Conservation (phyloP, 2,797 vertebrate species). For the Gallinago nigripennis region DNA sequence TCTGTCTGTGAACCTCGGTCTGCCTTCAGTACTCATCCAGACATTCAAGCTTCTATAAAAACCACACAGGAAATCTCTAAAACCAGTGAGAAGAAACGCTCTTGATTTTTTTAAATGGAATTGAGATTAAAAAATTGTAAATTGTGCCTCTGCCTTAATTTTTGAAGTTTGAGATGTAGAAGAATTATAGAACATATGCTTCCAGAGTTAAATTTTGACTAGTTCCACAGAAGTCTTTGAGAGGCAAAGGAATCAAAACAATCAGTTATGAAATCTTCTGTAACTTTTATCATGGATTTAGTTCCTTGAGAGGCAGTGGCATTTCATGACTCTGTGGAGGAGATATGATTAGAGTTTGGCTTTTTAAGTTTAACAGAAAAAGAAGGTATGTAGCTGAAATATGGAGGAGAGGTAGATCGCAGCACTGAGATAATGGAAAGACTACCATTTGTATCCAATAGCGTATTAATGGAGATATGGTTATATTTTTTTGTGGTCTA, state of each 20-base stretch:
- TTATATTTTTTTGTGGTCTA: background rate
- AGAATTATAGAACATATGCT: background rate
- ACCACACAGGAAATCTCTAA: background rate
- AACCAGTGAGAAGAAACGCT: background rate
- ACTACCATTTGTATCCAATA: background rate
- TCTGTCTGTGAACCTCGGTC: background rate
- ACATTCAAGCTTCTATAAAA: background rate
- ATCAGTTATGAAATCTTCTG: background rate
- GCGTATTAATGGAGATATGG: background rate
- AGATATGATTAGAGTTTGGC: background rate
- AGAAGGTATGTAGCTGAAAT: background rate
- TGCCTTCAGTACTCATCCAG: background rate
- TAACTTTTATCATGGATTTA: fast-evolving
- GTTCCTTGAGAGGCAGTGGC: background rate
- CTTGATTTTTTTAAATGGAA: background rate
- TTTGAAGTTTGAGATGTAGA: background rate
- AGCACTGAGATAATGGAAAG: background rate
- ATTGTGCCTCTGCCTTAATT: background rate
- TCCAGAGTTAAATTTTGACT: background rate
- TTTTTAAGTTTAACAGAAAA: background rate
- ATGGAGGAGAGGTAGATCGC: background rate
- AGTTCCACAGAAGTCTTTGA: background rate
- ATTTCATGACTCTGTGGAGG: background rate
- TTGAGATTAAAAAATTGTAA: background rate
- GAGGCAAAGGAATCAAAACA: background rate